phyloP scores from a whole-genome alignment of 2,797 vertebrate species.

The Schizopygopsis malacanthus region DNA sequence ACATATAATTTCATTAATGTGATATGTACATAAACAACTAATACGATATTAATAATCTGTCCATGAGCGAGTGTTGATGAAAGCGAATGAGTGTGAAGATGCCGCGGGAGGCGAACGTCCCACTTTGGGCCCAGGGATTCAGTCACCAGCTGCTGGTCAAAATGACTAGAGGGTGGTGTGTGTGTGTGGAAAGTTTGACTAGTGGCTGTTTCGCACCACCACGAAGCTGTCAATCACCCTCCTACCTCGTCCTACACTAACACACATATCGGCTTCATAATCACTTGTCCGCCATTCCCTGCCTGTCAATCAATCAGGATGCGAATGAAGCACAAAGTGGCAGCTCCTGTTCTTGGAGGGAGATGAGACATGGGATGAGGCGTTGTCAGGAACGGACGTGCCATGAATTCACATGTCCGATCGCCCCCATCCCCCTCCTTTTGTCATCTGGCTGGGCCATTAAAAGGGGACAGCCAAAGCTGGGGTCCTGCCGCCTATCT shows the following conservation, averaged over 20 bases:
- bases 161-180: conserved; percentile 33
- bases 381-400: conserved; percentile 43
- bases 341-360: conserved; percentile 47
- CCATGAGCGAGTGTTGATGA: conserved; percentile 50
- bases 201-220: conserved; percentile 33
- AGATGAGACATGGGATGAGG: conserved; percentile 38
- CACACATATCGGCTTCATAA: conserved; percentile 50
- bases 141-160: conserved; percentile 36
- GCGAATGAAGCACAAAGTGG: conserved; percentile 49
- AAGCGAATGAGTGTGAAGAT: conserved; percentile 60
- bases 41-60: conserved; percentile 66
- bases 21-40: background rate
- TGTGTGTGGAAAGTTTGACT: conserved; percentile 15
- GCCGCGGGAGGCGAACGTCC: conserved; percentile 43
- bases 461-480: conserved; percentile 43
- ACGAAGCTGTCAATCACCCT: conserved; percentile 54
- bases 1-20: background rate
- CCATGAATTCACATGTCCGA: conserved; percentile 37
- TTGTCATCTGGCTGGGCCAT: conserved; percentile 43
- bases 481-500: conserved; percentile 46
- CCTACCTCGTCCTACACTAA: conserved; percentile 37
- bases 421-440: conserved; percentile 26
- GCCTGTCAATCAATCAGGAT: conserved; percentile 70
- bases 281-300: conserved; percentile 48
- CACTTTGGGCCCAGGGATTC: background rate